Conservation (phyloP, 2,888 invertebrate genomes). For the Rhamnusium bicolor region DNA sequence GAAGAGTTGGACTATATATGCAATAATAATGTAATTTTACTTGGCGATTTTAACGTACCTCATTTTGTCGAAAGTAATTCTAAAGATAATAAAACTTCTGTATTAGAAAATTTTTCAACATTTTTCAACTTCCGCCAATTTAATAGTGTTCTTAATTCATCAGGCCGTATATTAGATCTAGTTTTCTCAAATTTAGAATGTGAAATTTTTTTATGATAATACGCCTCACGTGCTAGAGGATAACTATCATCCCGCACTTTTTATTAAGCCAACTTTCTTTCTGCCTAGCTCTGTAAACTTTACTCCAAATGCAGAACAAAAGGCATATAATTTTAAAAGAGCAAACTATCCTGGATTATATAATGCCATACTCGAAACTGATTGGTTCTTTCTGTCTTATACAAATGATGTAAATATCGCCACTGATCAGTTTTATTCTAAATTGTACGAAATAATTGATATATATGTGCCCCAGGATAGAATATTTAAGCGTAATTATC, state of each 20-base stretch:
- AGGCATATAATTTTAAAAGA: neutral
- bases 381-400: no score
- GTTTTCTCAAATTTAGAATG: neutral
- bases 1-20: neutral
- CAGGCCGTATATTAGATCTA: neutral
- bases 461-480: no score
- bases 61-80: neutral
- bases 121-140: neutral
- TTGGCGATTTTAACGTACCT: constrained; percentile 26
- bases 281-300: neutral
- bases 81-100: neutral
- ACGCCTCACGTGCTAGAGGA: neutral
- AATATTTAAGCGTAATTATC: no score
- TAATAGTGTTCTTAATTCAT: neutral
- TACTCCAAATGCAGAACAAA: no score
- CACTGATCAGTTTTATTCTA: no score
- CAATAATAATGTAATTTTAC: constrained; percentile 7
- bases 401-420: no score
- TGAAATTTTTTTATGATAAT: neutral
- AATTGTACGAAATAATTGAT: no score
- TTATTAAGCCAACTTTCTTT: neutral
- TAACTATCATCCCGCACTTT: neutral
- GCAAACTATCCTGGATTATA: neutral
- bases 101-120: neutral
- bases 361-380: neutral